Percentiles rank a stretch among this genome's conserved stretches.
phyloP scores from a whole-genome alignment of 2,113 vertebrate species.

The Speoplatyrhinus poulsoni region DNA sequence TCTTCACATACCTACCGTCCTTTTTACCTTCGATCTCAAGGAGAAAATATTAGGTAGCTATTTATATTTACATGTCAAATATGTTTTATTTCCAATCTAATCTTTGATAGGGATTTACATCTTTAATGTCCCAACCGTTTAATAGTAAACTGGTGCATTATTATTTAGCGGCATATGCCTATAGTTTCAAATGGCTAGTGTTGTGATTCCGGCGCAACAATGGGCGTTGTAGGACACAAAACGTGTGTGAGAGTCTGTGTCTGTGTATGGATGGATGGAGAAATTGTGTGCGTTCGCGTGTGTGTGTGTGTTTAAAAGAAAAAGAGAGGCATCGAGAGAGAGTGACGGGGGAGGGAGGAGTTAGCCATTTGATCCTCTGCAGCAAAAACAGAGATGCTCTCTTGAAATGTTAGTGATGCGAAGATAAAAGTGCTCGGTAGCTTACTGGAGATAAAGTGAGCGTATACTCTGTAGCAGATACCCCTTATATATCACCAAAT shows the following conservation, averaged over 20 bases:
- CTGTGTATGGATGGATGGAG: conserved; percentile 56
- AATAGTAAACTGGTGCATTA: conserved; percentile 7
- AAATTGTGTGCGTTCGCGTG: conserved; percentile 33
- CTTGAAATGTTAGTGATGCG: conserved; percentile 77
- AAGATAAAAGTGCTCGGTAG: conserved; percentile 61
- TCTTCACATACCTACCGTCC: conserved; percentile 35
- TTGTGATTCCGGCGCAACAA: conserved; percentile 83
- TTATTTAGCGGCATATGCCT: conserved; percentile 17
- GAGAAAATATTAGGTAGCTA: conserved; percentile 23
- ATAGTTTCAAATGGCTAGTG: conserved; percentile 74
- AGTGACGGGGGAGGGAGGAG: conserved; percentile 57
- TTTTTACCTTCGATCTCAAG: conserved; percentile 54
- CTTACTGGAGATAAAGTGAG: conserved; percentile 39
- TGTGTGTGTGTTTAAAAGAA: background rate
- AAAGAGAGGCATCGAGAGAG: background rate
- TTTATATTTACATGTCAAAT: background rate
- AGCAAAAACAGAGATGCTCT: conserved; percentile 77
- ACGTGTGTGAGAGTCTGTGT: conserved; percentile 48
- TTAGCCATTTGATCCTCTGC: conserved; percentile 78
- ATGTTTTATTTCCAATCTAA: background rate
- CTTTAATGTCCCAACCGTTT: background rate
- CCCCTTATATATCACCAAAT: too few relatives aligned
- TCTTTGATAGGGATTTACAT: background rate
- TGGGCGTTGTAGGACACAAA: conserved; percentile 75
- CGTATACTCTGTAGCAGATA: too few relatives aligned